These are phyloP conservation scores for Homalodisca vitripennis DNA, from an alignment of 1,140 invertebrate genomes.

Conservation along the genomic window DNA sequence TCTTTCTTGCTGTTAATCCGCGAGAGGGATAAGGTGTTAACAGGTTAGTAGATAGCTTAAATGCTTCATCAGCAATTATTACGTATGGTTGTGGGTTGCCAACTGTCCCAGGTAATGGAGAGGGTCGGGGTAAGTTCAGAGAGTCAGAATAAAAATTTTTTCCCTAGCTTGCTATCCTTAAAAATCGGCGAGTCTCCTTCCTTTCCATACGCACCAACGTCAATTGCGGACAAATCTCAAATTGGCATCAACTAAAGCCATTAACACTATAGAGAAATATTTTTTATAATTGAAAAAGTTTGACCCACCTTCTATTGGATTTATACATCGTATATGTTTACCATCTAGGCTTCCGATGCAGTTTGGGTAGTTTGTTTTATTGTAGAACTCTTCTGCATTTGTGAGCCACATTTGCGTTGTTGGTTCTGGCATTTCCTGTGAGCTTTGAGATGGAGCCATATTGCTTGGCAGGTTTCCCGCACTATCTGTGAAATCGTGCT, in stretches of 20 bases:
- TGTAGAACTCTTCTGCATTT: constrained; percentile 28
- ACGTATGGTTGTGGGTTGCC: constrained; percentile 41
- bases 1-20: constrained; percentile 34
- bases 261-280: constrained; percentile 52
- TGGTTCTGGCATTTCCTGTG: constrained; percentile 34
- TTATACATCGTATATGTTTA: constrained; percentile 46
- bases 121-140: neutral
- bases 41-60: constrained; percentile 44
- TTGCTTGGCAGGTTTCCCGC: constrained; percentile 34
- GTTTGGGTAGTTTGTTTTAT: constrained; percentile 44
- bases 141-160: neutral
- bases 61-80: constrained; percentile 54
- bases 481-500: constrained; percentile 40
- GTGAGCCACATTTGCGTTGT: constrained; percentile 33
- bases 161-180: neutral
- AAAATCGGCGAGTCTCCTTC: constrained; percentile 43
- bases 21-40: constrained; percentile 27
- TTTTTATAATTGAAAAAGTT: constrained; percentile 55
- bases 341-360: constrained; percentile 47
- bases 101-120: neutral
- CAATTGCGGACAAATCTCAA: constrained; percentile 35
- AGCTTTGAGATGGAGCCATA: constrained; percentile 35
- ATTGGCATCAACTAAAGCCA: constrained; percentile 52
- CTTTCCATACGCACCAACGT: constrained; percentile 45
- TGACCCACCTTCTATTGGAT: constrained; percentile 47